Evolutionary conservation across 2,113 vertebrate species (phyloP), one percentile per base, ranked within the genome.

Genomic region (Tonatia bakeri): DNA sequence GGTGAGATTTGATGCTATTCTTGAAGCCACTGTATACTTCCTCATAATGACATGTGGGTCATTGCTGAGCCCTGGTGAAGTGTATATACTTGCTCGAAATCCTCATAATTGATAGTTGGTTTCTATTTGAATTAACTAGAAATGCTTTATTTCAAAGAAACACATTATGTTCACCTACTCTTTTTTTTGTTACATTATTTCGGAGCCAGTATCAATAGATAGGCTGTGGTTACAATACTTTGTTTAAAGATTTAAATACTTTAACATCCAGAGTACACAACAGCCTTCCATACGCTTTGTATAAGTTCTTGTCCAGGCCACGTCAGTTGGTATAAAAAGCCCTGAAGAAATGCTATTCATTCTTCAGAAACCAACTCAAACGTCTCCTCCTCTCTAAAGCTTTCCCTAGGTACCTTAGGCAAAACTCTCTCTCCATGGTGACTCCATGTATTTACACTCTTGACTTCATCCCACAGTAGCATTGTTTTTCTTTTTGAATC

Each of bases 141-240:
- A 91, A 54, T 28, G 15, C 28, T 88, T 19, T n/a, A 56, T 96
- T 90, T 90, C 45, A 91, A 61, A 94, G 45, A 94, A 90, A 65
- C 26, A 50, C 1, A 4, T 52, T 52, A 13, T 93, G 43, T 56
- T 81, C 31, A 15, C 36, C 67, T 69, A 19, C 19, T 4, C 36
- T 91, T 87, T 86, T 72, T n/a, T 47, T 83, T n/a, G n/a, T 84
- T 3, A 0, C 26, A 4, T 67, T 45, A 83, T 86, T 92, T 70
- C 87, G 70, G n/a, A 89, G 17, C 45, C 52, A 65, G 50, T 64
- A 73, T 1, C 52, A 65, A 40, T 56, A 73, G 2, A 11, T 88
- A 79, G 59, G 50, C 12, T 90, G 3, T 80, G 15, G 72, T 81
- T 4, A n/a, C 94, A 80, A 50, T 96, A 69, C 70, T 94, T 92